A percentile compares a stretch with the other conserved stretches of the same genome.
Evolutionary conservation across 1,140 invertebrate species (phyloP).

Genomic region (Phthorimaea operculella): DNA sequence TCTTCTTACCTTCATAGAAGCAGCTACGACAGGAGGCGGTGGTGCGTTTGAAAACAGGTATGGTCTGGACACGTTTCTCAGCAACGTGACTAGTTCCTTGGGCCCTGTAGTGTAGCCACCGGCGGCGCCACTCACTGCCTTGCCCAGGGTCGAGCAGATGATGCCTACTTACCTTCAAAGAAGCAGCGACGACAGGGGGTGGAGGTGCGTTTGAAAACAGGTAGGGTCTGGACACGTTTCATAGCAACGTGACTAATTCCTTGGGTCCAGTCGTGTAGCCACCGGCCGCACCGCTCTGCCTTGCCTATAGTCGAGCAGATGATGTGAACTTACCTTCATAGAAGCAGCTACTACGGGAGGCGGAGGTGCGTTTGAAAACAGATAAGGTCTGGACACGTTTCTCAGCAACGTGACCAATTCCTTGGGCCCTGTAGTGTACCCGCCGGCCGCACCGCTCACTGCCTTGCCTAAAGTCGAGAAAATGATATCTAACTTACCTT

Average conservation of each 20-base stretch:
- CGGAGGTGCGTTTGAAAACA: conserved; percentile 92
- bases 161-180: conserved; percentile 92
- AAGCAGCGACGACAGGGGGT: conserved; percentile 85
- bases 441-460: conserved; percentile 86
- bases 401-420: conserved; percentile 83
- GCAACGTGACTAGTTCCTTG: conserved; percentile 79
- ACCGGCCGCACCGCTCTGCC: conserved; percentile 86
- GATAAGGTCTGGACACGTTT: conserved; percentile 89
- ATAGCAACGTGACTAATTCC: conserved; percentile 80
- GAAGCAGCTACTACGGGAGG: too few species aligned
- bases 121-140: conserved; percentile 89
- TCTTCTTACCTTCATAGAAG: conserved; percentile 80
- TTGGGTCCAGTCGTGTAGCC: conserved; percentile 89
- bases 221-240: conserved; percentile 90
- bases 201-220: conserved; percentile 93
- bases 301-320: conserved; percentile 95
- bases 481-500: conserved; percentile 82
- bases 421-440: conserved; percentile 86
- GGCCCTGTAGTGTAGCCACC: conserved; percentile 91
- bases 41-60: conserved; percentile 94
- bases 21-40: conserved; percentile 88
- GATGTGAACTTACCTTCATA: conserved; percentile 87
- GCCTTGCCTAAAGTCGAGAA: conserved; percentile 95
- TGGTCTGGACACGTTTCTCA: conserved; percentile 88
- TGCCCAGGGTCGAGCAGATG: conserved; percentile 93